These are phyloP conservation scores for Drosophila parvula DNA, from an alignment of 1,140 invertebrate species.

Conservation along the genomic window DNA sequence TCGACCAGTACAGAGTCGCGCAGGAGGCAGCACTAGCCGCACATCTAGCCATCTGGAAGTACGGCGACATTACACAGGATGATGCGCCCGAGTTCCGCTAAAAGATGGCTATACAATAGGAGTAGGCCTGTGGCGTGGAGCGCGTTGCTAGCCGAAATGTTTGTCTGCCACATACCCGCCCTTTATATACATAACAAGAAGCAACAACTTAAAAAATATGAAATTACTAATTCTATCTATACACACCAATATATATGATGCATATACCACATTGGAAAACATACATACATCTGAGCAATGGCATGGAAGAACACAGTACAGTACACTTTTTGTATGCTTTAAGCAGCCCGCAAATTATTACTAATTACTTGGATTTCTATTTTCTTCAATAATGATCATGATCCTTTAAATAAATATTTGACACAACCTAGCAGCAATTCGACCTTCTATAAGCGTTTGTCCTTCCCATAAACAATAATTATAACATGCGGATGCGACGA, in stretches of 20 bases:
- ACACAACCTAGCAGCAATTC: constrained; percentile 66
- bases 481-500: constrained; percentile 31
- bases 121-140: constrained; percentile 69
- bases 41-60: constrained; percentile 96
- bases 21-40: constrained; percentile 93
- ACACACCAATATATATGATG: constrained; percentile 68
- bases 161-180: constrained; percentile 84
- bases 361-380: constrained; percentile 40
- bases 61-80: constrained; percentile 98
- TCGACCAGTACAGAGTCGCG: constrained; percentile 92
- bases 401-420: constrained; percentile 68
- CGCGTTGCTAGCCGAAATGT: constrained; percentile 74
- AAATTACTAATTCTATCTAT: constrained; percentile 81
- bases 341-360: constrained; percentile 58
- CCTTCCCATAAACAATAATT: constrained; percentile 58
- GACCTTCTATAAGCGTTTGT: constrained; percentile 52
- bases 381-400: constrained; percentile 52
- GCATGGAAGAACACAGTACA: constrained; percentile 33
- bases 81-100: constrained; percentile 86
- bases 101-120: constrained; percentile 49
- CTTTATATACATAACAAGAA: constrained; percentile 81
- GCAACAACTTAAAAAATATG: constrained; percentile 77
- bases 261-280: constrained; percentile 68
- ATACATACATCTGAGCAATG: constrained; percentile 61
- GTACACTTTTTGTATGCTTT: constrained; percentile 66